Percentiles rank a stretch among this genome's conserved stretches.
Conservation (phyloP, 1,140 invertebrate species). For the Anadara kagoshimensis region DNA sequence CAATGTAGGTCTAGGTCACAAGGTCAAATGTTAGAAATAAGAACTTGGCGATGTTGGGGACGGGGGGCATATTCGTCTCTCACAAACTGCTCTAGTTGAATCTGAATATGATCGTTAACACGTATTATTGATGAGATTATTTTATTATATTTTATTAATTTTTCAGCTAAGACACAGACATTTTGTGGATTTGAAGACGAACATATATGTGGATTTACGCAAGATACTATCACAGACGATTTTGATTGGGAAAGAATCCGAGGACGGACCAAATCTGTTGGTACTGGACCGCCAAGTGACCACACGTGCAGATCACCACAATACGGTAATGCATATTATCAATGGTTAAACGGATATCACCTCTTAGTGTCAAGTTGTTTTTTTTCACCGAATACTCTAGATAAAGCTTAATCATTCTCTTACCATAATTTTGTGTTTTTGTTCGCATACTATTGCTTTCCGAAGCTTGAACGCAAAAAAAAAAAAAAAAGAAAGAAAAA, state of each 20-base stretch:
- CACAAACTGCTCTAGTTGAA: no score
- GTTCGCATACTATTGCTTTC: no score
- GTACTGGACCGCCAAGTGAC: conserved; percentile 64
- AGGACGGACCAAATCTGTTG: conserved; percentile 57
- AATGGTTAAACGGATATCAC: not conserved
- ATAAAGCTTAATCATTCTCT: not conserved
- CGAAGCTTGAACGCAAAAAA: no score
- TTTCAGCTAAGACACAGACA: conserved; percentile 65
- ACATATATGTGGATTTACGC: conserved; percentile 64
- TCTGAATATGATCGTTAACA: no score
- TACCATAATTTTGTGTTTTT: no score
- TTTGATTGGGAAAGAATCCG: conserved; percentile 64
- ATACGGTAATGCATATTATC: conserved; percentile 29
- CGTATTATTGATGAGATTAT: no score
- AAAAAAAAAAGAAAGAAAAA: no score
- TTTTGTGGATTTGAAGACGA: conserved; percentile 68
- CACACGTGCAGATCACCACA: conserved; percentile 61
- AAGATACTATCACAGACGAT: conserved; percentile 53
- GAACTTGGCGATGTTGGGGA: no score
- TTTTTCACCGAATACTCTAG: not conserved
- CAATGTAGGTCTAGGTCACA: no score
- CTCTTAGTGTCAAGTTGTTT: not conserved
- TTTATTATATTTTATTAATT: not conserved
- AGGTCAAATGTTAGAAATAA: no score
- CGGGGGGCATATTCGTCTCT: no score